Conservation (phyloP, 2,797 vertebrate species). For the Pampus argenteus region DNA sequence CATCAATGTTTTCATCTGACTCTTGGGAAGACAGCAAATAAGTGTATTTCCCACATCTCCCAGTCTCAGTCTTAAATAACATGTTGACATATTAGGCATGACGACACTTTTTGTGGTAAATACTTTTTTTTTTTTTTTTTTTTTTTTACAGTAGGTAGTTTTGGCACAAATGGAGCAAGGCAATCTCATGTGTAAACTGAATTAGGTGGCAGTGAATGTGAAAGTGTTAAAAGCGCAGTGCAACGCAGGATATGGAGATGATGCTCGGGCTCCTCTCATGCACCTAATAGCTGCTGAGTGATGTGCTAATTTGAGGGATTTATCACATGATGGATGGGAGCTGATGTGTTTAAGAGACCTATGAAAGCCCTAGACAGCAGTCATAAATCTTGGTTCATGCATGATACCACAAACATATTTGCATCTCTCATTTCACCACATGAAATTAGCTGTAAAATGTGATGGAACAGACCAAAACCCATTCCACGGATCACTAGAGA, state of each 20-base stretch:
- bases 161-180: slow-evolving; percentile 30
- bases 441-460: slow-evolving; percentile 76
- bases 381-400: slow-evolving; percentile 79
- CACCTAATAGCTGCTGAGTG: slow-evolving; percentile 71
- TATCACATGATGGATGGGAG: slow-evolving; percentile 75
- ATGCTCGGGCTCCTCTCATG: slow-evolving; percentile 55
- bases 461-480: slow-evolving; percentile 60
- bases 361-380: slow-evolving; percentile 59
- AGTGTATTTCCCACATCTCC: background rate
- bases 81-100: background rate
- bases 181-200: slow-evolving; percentile 28
- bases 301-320: slow-evolving; percentile 71
- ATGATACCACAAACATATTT: slow-evolving; percentile 77
- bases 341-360: slow-evolving; percentile 72
- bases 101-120: background rate
- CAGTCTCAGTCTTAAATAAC: background rate
- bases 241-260: slow-evolving; percentile 11
- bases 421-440: slow-evolving; percentile 64
- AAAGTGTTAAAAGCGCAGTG: slow-evolving; percentile 30
- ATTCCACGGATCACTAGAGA: slow-evolving; percentile 61
- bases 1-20: background rate
- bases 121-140: too few relatives aligned
- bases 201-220: slow-evolving; percentile 33
- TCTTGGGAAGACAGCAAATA: too few relatives aligned
- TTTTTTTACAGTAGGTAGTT: slow-evolving; percentile 24